phyloP scores from a whole-genome alignment of 2,888 invertebrate species.

The Scaptomyza parva region DNA sequence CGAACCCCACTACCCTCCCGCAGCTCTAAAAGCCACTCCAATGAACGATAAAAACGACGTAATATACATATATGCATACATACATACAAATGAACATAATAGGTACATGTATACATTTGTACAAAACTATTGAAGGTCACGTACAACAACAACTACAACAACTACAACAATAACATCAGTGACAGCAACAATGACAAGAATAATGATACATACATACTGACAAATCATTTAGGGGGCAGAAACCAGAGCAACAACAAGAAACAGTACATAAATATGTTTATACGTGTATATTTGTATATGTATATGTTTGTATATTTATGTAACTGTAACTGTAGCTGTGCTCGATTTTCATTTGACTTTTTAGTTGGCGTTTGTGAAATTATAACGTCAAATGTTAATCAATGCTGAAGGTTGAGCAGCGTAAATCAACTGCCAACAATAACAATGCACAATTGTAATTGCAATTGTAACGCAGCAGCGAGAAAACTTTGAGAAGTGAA shows the following conservation, averaged over 20 bases:
- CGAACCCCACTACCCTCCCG: neutral
- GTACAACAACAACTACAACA: constrained; percentile 57
- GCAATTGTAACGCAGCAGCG: constrained; percentile 59
- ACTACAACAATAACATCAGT: constrained; percentile 33
- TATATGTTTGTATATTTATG: constrained; percentile 2
- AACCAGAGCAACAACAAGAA: constrained; percentile 27
- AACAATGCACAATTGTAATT: constrained; percentile 45
- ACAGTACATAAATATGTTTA: constrained; percentile 8
- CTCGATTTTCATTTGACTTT: constrained; percentile 60
- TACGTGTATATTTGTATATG: neutral
- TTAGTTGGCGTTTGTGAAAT: constrained; percentile 75
- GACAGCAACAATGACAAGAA: constrained; percentile 44
- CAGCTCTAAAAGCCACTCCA: constrained; percentile 43
- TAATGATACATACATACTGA: constrained; percentile 46
- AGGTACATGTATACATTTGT: constrained; percentile 45
- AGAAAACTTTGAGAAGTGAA: constrained; percentile 55
- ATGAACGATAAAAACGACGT: constrained; percentile 61
- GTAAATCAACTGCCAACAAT: constrained; percentile 49
- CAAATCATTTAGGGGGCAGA: constrained; percentile 47
- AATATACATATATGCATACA: constrained; percentile 35
- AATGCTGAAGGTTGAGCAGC: constrained; percentile 73
- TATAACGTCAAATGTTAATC: constrained; percentile 82
- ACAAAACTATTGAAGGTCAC: constrained; percentile 76
- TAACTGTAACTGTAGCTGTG: constrained; percentile 35
- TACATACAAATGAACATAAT: constrained; percentile 56